These are phyloP conservation scores for Anadara kagoshimensis DNA, from an alignment of 1,140 invertebrate genomes.

Conservation along the genomic window DNA sequence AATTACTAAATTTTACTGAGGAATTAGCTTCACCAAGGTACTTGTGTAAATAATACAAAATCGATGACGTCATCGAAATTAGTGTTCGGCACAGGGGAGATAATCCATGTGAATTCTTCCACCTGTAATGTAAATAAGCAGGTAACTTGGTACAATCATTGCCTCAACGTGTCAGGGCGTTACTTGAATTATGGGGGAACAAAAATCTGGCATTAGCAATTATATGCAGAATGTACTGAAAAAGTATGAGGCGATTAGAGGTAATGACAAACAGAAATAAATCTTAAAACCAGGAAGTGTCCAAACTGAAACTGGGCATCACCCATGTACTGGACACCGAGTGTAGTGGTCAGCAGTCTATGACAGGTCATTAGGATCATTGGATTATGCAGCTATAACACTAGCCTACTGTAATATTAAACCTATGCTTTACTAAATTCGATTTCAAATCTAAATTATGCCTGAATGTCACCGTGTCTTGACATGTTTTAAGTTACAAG, in stretches of 20 bases:
- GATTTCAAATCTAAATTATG: background rate
- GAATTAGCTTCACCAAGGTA: conserved; percentile 53
- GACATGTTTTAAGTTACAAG: too few species aligned
- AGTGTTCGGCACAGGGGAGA: too few species aligned
- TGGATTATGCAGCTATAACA: background rate
- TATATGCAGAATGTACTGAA: conserved; percentile 1
- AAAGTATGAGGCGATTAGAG: conserved; percentile 24
- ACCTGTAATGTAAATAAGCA: too few species aligned
- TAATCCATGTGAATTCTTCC: too few species aligned
- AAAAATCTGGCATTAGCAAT: too few species aligned
- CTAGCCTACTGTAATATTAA: background rate
- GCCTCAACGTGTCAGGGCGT: too few species aligned
- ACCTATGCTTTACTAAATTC: background rate
- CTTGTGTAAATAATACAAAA: conserved; percentile 60
- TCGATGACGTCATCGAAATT: conserved; percentile 47
- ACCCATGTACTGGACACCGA: too few species aligned
- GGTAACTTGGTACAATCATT: too few species aligned
- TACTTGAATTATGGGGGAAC: too few species aligned
- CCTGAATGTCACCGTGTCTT: background rate
- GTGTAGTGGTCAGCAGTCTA: too few species aligned
- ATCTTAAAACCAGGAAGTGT: background rate
- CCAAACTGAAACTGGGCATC: too few species aligned
- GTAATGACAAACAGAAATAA: background rate
- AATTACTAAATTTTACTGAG: conserved; percentile 2
- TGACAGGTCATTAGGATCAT: too few species aligned